Percentiles rank a stretch among this genome's conserved stretches.
Conservation (phyloP, 2,888 invertebrate genomes). For the Oscheius sp. region DNA sequence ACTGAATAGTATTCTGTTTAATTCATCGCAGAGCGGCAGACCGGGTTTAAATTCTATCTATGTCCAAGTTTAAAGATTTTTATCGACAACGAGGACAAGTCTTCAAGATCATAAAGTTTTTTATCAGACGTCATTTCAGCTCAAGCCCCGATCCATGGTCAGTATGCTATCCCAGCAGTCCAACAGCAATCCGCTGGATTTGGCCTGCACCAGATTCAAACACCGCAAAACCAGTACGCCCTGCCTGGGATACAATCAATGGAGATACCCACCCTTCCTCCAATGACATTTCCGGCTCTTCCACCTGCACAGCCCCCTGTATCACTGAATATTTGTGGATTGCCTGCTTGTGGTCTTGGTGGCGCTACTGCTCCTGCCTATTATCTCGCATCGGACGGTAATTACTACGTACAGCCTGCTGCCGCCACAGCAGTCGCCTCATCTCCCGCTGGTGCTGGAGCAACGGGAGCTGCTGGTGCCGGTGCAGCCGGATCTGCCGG, state of each 20-base stretch:
- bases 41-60: not conserved
- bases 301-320: not conserved
- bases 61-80: not conserved
- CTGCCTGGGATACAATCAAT: not conserved
- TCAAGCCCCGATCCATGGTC: not conserved
- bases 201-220: not conserved
- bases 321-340: not conserved
- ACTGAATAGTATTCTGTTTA: too few relatives aligned
- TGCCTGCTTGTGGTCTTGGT: not conserved
- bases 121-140: not conserved
- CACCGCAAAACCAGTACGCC: not conserved
- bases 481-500: not conserved
- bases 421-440: not conserved
- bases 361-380: not conserved
- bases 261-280: not conserved
- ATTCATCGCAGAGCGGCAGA: too few relatives aligned
- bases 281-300: not conserved
- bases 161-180: not conserved
- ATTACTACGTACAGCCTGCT: not conserved
- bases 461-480: not conserved
- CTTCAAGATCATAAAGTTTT: conserved; percentile 1
- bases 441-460: not conserved
- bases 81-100: not conserved
- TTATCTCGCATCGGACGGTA: conserved; percentile 17
- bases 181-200: too few relatives aligned